Evolutionary conservation across 2,113 vertebrate genomes (phyloP).

Genomic region (Eulemur macaco): DNA sequence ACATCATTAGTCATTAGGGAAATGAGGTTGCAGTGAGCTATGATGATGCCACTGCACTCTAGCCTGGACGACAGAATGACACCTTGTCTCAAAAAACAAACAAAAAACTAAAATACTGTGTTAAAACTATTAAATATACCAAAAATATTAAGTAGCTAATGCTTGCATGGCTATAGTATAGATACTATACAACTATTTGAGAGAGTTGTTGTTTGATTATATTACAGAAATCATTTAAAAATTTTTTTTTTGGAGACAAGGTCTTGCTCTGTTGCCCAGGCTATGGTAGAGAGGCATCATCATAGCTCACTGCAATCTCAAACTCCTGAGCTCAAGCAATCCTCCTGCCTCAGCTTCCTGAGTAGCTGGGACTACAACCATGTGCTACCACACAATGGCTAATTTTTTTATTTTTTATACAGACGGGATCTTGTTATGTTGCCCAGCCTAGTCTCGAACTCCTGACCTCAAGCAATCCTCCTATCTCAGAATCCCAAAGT

Average conservation of each 20-base stretch:
- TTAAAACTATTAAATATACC: background rate
- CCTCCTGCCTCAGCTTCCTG: background rate
- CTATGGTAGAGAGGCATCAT: background rate
- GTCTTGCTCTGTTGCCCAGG: background rate
- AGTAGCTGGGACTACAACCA: background rate
- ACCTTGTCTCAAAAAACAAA: background rate
- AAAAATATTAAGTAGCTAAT: constrained; percentile 33
- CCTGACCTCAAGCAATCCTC: background rate
- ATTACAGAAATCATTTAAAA: constrained; percentile 10
- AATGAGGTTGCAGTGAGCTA: background rate
- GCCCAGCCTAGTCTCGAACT: background rate
- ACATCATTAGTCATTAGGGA: background rate
- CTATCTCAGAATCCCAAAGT: background rate
- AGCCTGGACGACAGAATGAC: too few relatives aligned
- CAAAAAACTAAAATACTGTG: background rate
- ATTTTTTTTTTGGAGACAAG: background rate
- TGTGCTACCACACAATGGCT: background rate
- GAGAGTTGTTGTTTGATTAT: background rate
- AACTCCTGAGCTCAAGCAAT: background rate
- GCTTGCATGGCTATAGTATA: background rate
- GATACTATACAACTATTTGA: background rate
- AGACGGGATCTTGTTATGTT: background rate
- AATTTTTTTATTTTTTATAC: background rate
- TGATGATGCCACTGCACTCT: too few relatives aligned
- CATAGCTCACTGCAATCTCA: background rate